Evolutionary conservation across 2,797 vertebrate species (phyloP), one percentile per base, ranked within the genome.

Genomic region (Parambassis ranga): DNA sequence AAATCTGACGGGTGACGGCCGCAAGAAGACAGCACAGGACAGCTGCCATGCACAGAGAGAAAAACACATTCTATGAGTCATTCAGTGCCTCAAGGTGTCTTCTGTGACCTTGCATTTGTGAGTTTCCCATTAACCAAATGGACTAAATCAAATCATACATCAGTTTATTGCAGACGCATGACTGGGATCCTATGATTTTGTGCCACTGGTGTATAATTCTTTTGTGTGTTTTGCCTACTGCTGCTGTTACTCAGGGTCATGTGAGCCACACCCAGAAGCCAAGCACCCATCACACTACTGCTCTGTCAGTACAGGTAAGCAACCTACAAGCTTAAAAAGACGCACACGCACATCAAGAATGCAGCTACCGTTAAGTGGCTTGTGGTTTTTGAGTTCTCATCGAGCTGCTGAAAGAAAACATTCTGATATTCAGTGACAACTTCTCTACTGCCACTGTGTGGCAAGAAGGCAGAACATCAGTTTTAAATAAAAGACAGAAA

Each of bases 241-340:
- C 36, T 6, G 11, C 14, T 7, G 35, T 78, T 75, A 66, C 36
- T 76, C 72, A 80, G 56, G 66, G 69, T 82, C 77, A 78, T 80
- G 71, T 80, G 82, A 79, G 32, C 79, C 84, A 77, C 77, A 72
- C 81, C 82, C 74, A 50, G 14, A 37, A 44, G 27, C 14, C 23
- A 57, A 41, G 47, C 30, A 31, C 15, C 10, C 46, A 33, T 41
- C 30, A 38, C 19, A 38, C 19, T 35, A 15, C 52, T n/a, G n/a
- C 16, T 46, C 13, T 1, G 15, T 37, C 18, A 23, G 22, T 20
- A 27, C 22, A 44, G 14, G 3, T 63, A 49, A 37, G 37, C n/a
- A 13, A n/a, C 27, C 16, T 11, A 4, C 20, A n/a, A 15, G 4
- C 16, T 27, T 16, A 6, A 36, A 66, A 23, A 62, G 48, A 71